phyloP scores from a whole-genome alignment of 2,888 invertebrate species.

The Eucera pruinosa region DNA sequence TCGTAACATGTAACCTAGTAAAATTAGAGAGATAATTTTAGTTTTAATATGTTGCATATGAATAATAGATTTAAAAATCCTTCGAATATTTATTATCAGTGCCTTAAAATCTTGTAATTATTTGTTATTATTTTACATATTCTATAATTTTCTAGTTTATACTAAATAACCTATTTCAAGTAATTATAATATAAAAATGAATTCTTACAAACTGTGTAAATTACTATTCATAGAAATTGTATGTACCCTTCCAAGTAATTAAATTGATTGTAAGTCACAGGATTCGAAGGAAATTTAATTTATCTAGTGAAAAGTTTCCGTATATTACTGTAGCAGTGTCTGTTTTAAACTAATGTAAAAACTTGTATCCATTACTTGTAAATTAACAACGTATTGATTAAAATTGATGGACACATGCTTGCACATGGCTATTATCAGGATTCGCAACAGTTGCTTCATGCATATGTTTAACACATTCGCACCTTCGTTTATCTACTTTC shows the following conservation, averaged over 20 bases:
- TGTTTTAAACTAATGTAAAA: background rate
- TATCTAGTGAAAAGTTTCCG: background rate
- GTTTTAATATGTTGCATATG: background rate
- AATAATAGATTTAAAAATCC: background rate
- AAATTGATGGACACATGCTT: background rate
- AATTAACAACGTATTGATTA: background rate
- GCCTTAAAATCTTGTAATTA: background rate
- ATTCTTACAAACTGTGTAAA: no score
- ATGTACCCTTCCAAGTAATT: no score
- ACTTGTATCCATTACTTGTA: background rate
- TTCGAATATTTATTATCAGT: background rate
- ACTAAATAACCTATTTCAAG: background rate
- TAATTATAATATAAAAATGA: background rate
- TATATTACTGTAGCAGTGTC: background rate
- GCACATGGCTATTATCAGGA: background rate
- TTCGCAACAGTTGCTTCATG: slow-evolving; percentile 12
- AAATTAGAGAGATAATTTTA: background rate
- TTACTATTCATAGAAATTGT: no score
- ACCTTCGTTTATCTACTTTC: background rate
- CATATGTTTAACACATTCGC: background rate
- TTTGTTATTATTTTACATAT: no score
- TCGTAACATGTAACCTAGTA: background rate
- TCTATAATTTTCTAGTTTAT: no score
- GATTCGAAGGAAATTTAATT: background rate
- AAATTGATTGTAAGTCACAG: background rate